phyloP scores from a whole-genome alignment of 2,888 invertebrate genomes.

The Deilephila porcellus region DNA sequence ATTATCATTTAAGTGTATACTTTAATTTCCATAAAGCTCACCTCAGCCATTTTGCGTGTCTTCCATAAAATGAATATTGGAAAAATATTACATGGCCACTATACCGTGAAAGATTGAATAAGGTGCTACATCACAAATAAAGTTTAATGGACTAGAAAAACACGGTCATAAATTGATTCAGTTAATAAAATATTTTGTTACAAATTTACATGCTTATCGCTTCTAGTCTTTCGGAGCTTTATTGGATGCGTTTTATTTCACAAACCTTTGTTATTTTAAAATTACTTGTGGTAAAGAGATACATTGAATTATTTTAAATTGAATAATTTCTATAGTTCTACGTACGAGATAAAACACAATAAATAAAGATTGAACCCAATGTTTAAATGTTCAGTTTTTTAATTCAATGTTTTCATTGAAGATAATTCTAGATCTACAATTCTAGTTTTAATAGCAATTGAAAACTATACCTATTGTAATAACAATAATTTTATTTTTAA shows the following conservation, averaged over 20 bases:
- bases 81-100: background rate
- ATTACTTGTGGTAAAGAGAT: background rate
- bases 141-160: slow-evolving; percentile 5
- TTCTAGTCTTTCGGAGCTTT: background rate
- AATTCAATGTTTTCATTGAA: too few species aligned
- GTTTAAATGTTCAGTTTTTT: too few species aligned
- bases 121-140: slow-evolving; percentile 5
- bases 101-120: slow-evolving; percentile 4
- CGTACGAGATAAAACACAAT: background rate
- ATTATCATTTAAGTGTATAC: background rate
- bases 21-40: slow-evolving; percentile 11
- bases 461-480: too few species aligned
- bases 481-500: too few species aligned
- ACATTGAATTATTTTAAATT: background rate
- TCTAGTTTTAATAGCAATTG: too few species aligned
- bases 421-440: too few species aligned
- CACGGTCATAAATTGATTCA: slow-evolving; percentile 13
- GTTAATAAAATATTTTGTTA: slow-evolving; percentile 18
- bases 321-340: too few species aligned
- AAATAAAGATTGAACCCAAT: background rate
- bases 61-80: background rate
- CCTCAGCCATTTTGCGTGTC: background rate
- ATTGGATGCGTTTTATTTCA: background rate
- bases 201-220: slow-evolving; percentile 19
- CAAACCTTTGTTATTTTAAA: background rate